phyloP scores from a whole-genome alignment of 2,888 invertebrate genomes.

The Baronia brevicornis region DNA sequence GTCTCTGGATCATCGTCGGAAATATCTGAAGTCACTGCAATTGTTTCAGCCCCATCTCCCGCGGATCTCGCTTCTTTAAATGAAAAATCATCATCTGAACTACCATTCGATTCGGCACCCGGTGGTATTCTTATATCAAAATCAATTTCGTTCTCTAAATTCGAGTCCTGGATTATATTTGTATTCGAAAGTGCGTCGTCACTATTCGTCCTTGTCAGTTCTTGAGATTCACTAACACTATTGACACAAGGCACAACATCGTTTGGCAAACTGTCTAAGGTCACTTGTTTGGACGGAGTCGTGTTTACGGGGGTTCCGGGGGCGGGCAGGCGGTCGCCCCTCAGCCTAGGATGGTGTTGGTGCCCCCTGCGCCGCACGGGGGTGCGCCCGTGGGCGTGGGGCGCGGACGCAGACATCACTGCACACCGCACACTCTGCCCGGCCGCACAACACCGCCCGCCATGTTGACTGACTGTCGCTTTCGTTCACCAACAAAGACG shows the following conservation, averaged over 20 bases:
- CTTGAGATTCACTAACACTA: slow-evolving; percentile 74
- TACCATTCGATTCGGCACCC: slow-evolving; percentile 46
- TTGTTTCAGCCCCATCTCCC: slow-evolving; percentile 63
- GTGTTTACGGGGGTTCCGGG: slow-evolving; percentile 45
- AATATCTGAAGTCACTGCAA: slow-evolving; percentile 44
- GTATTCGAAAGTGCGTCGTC: slow-evolving; percentile 74
- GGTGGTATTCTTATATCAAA: slow-evolving; percentile 46
- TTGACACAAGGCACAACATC: slow-evolving; percentile 73
- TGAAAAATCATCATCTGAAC: slow-evolving; percentile 64
- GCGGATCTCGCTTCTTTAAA: slow-evolving; percentile 61
- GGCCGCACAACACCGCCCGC: slow-evolving; percentile 72
- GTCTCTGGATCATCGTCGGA: slow-evolving; percentile 84
- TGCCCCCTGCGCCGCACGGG: slow-evolving; percentile 81
- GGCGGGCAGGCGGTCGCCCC: slow-evolving; percentile 75
- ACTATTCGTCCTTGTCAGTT: slow-evolving; percentile 73
- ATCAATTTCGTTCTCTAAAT: slow-evolving; percentile 57
- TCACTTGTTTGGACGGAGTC: slow-evolving; percentile 66
- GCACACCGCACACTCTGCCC: slow-evolving; percentile 56
- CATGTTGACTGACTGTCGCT: slow-evolving; percentile 73
- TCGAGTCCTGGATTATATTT: slow-evolving; percentile 53
- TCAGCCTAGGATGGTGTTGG: slow-evolving; percentile 84
- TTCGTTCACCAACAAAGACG: slow-evolving; percentile 31
- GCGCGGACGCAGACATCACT: slow-evolving; percentile 76
- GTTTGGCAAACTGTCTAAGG: slow-evolving; percentile 61
- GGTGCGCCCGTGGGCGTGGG: slow-evolving; percentile 76